phyloP scores from a whole-genome alignment of 2,797 vertebrate species.

The Pogoniulus pusillus region DNA sequence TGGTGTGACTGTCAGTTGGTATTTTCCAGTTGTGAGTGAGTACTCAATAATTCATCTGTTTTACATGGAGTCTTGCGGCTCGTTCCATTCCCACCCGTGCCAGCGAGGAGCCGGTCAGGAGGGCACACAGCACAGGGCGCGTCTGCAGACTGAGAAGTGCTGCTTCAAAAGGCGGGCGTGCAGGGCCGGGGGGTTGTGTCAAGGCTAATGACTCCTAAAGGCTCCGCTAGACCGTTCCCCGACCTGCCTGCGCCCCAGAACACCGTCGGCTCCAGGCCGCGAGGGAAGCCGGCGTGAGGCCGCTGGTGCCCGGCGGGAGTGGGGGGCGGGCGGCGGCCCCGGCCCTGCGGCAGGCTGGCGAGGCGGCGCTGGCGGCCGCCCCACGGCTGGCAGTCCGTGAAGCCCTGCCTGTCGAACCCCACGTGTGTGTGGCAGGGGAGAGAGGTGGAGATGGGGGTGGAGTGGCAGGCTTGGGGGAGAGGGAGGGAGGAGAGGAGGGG shows the following conservation, averaged over 20 bases:
- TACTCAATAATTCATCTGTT: constrained; percentile 28
- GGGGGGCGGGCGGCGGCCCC: no score
- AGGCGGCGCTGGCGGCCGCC: not conserved
- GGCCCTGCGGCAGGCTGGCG: not conserved
- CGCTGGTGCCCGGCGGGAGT: no score
- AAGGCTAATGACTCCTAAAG: not conserved
- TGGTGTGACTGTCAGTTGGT: not conserved
- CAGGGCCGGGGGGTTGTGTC: not conserved
- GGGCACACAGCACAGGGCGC: not conserved
- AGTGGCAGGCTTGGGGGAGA: constrained; percentile 39
- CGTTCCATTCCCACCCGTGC: not conserved
- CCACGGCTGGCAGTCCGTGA: not conserved
- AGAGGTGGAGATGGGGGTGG: not conserved
- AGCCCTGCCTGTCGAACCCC: not conserved
- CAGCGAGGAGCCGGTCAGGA: not conserved
- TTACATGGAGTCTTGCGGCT: not conserved
- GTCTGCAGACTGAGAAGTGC: not conserved
- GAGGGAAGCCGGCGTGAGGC: not conserved
- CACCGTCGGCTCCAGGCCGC: no score
- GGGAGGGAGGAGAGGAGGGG: constrained; percentile 54
- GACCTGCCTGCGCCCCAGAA: no score
- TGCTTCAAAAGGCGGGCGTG: not conserved
- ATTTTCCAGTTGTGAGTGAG: not conserved
- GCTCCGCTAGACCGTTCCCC: not conserved
- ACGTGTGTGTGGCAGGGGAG: not conserved